phyloP scores from a whole-genome alignment of 1,140 invertebrate species.

The Trichoplusia ni region DNA sequence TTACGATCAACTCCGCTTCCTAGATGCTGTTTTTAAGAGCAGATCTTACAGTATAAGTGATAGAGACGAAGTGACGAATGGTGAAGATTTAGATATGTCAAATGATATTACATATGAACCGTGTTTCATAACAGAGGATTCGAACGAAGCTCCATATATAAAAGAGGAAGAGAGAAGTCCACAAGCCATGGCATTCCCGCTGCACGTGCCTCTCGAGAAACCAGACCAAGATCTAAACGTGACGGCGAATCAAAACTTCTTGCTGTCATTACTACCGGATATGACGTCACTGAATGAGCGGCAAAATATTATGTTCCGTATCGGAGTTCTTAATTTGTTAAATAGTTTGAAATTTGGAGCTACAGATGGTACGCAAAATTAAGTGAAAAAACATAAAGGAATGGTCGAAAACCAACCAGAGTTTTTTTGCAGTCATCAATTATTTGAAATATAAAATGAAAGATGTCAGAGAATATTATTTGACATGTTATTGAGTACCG shows the following conservation, averaged over 20 bases:
- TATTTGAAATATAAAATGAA: too few relatives aligned
- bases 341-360: not conserved
- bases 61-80: too few relatives aligned
- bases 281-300: not conserved
- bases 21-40: too few relatives aligned
- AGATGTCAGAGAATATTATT: too few relatives aligned
- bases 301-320: slow-evolving; percentile 6
- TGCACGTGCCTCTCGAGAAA: not conserved
- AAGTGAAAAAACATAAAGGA: not conserved
- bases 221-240: not conserved
- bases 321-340: slow-evolving; percentile 5
- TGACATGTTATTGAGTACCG: too few relatives aligned
- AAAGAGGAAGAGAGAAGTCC: not conserved
- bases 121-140: too few relatives aligned
- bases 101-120: too few relatives aligned
- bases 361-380: not conserved
- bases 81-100: too few relatives aligned
- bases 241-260: slow-evolving; percentile 1
- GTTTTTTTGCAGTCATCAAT: too few relatives aligned
- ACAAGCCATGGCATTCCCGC: not conserved
- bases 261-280: slow-evolving; percentile 9
- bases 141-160: too few relatives aligned
- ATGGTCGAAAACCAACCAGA: not conserved
- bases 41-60: too few relatives aligned
- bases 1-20: too few relatives aligned